These are phyloP conservation scores for Coreius guichenoti DNA, from an alignment of 2,797 vertebrate genomes.

Conservation along the genomic window DNA sequence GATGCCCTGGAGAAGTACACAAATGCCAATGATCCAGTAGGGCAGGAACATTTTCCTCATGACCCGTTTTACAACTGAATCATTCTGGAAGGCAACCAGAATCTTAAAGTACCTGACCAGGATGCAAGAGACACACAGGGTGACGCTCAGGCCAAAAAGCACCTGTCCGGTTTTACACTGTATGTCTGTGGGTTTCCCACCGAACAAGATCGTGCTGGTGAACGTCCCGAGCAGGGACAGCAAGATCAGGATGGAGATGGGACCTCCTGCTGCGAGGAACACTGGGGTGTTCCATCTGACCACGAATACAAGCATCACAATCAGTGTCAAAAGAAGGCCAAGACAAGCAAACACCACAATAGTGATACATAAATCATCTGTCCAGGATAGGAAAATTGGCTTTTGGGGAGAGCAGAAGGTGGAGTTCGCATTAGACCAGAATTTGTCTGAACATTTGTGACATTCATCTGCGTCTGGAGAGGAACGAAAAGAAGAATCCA, in stretches of 20 bases:
- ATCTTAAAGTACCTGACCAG: conserved; percentile 89
- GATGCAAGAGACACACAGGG: conserved; percentile 86
- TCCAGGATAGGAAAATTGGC: conserved; percentile 79
- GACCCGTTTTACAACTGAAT: conserved; percentile 75
- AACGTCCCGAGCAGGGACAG: conserved; percentile 83
- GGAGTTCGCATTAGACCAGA: conserved; percentile 74
- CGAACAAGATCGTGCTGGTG: conserved; percentile 74
- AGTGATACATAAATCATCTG: conserved; percentile 80
- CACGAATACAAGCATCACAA: conserved; percentile 80
- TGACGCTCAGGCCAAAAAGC: conserved; percentile 85
- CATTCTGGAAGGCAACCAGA: conserved; percentile 85
- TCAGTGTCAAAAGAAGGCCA: conserved; percentile 78
- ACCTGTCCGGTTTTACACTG: conserved; percentile 83
- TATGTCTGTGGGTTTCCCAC: conserved; percentile 78
- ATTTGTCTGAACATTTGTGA: conserved; percentile 58
- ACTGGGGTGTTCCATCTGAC: conserved; percentile 80
- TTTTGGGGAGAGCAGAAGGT: background rate
- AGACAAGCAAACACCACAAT: conserved; percentile 76
- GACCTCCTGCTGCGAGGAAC: conserved; percentile 83
- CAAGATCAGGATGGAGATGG: conserved; percentile 82
- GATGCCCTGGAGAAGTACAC: conserved; percentile 77
- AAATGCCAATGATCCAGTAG: conserved; percentile 71
- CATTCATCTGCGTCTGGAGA: background rate
- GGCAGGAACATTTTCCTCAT: conserved; percentile 80
- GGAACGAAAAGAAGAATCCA: background rate